A percentile compares a stretch with the other conserved stretches of the same genome.
These are phyloP conservation scores for Aplochiton taeniatus DNA, from an alignment of 2,797 vertebrate genomes.

Conservation along the genomic window DNA sequence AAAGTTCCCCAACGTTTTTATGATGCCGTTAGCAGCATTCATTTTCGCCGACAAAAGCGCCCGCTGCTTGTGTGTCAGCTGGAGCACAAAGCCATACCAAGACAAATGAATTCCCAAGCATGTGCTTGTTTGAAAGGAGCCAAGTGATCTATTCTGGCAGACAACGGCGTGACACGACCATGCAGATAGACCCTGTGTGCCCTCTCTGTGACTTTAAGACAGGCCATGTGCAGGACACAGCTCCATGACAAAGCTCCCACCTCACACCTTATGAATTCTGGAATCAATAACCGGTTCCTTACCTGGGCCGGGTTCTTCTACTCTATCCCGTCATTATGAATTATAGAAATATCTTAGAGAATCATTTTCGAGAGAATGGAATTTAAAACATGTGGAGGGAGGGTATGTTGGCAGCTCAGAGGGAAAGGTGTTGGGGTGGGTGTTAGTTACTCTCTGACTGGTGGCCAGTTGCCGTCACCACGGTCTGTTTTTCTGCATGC, in stretches of 20 bases:
- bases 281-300: too few species aligned
- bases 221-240: constrained; percentile 36
- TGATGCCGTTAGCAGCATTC: constrained; percentile 70
- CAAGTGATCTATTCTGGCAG: constrained; percentile 55
- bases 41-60: constrained; percentile 70
- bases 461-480: background rate
- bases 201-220: constrained; percentile 51
- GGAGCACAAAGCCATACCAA: constrained; percentile 76
- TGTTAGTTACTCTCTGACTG: constrained; percentile 6
- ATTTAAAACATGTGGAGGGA: background rate
- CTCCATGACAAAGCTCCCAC: constrained; percentile 29
- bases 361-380: constrained; percentile 55
- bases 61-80: constrained; percentile 66
- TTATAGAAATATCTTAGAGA: constrained; percentile 69
- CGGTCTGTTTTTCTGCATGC: constrained; percentile 39
- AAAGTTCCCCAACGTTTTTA: constrained; percentile 72
- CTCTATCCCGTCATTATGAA: constrained; percentile 51
- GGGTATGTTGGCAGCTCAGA: background rate
- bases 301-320: constrained; percentile 1
- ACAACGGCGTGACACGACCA: constrained; percentile 65
- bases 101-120: constrained; percentile 74
- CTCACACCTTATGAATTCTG: too few species aligned
- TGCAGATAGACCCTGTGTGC: constrained; percentile 67
- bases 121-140: constrained; percentile 62
- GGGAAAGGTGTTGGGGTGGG: background rate